These are phyloP conservation scores for Rhagoletis zephyria DNA, from an alignment of 1,140 invertebrate species.

Conservation along the genomic window DNA sequence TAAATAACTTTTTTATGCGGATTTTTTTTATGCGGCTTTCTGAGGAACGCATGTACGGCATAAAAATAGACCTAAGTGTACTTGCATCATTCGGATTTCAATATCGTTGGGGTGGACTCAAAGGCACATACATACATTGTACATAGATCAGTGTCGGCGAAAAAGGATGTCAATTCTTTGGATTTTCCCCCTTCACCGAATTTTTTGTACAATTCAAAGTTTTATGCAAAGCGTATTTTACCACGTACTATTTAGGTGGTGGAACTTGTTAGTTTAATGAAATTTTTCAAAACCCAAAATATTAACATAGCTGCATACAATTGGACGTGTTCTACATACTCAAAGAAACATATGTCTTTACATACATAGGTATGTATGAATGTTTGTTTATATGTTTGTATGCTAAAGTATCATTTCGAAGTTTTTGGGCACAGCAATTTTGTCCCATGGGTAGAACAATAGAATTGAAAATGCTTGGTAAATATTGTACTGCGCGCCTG, in stretches of 20 bases:
- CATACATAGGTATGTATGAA: background rate
- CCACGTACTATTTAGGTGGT: slow-evolving; percentile 4
- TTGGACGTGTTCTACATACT: background rate
- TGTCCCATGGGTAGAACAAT: slow-evolving; percentile 14
- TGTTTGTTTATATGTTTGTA: background rate
- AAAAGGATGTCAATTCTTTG: slow-evolving; percentile 4
- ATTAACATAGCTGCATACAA: background rate
- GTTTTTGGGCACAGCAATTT: background rate
- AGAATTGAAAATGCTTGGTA: background rate
- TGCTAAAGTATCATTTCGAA: slow-evolving; percentile 12
- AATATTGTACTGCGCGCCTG: background rate
- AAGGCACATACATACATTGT: background rate
- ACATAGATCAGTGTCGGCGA: background rate
- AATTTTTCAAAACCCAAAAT: slow-evolving; percentile 32
- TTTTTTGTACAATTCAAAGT: slow-evolving; percentile 20
- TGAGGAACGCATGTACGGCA: no score
- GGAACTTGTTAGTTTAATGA: slow-evolving; percentile 16
- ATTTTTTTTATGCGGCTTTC: no score
- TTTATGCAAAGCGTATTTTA: slow-evolving; percentile 5
- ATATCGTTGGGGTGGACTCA: background rate
- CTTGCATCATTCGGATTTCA: background rate
- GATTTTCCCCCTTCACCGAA: background rate
- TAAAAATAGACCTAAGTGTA: no score
- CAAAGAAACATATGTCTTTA: background rate
- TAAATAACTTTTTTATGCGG: no score